Evolutionary conservation across 2,888 invertebrate species (phyloP).

Genomic region (Orchesella flavescens): DNA sequence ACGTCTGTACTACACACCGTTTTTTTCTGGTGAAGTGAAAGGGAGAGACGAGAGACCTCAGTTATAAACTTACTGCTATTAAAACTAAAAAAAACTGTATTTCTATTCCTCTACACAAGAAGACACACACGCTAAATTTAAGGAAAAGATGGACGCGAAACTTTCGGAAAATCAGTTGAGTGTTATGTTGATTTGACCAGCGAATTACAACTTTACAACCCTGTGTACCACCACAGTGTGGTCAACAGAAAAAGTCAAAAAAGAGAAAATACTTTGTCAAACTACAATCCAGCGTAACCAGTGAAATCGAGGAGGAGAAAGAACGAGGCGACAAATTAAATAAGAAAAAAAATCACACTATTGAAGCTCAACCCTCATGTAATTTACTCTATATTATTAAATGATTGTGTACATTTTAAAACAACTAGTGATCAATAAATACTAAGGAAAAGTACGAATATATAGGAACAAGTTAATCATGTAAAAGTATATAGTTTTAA

Average conservation of each 20-base stretch:
- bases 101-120: constrained; percentile 52
- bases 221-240: too few species aligned
- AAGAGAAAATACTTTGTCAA: constrained; percentile 5
- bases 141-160: constrained; percentile 39
- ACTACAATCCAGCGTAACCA: not conserved
- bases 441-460: not conserved
- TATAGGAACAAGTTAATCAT: constrained; percentile 21
- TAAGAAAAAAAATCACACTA: constrained; percentile 55
- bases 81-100: constrained; percentile 19
- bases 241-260: too few species aligned
- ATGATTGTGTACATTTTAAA: constrained; percentile 45
- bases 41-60: constrained; percentile 60
- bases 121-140: constrained; percentile 36
- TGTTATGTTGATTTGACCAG: constrained; percentile 5
- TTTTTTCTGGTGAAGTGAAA: constrained; percentile 42
- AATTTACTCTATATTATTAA: constrained; percentile 59
- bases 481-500: constrained; percentile 18
- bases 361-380: constrained; percentile 67
- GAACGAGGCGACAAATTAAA: constrained; percentile 19
- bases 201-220: constrained; percentile 1
- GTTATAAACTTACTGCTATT: constrained; percentile 39
- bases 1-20: constrained; percentile 37
- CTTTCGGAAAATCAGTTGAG: constrained; percentile 41
- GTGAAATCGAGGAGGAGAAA: not conserved
- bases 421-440: constrained; percentile 51